Percentiles rank a stretch among this genome's conserved stretches.
phyloP scores from a whole-genome alignment of 2,888 invertebrate genomes.

The Drosophila picticornis region DNA sequence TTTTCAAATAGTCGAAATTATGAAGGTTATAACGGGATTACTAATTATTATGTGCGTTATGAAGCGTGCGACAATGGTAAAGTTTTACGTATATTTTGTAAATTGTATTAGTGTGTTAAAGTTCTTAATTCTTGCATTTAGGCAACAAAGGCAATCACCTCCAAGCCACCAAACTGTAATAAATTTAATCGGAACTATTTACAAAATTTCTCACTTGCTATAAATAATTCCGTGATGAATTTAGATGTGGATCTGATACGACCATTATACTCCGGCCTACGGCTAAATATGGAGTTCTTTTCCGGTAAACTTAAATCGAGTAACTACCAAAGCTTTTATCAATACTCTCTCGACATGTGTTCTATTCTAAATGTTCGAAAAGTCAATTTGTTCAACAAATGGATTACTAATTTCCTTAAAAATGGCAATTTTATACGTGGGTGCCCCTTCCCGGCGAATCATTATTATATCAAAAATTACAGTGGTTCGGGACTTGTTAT shows the following conservation, averaged over 20 bases:
- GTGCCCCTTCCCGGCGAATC: slow-evolving; percentile 56
- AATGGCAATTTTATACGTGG: slow-evolving; percentile 56
- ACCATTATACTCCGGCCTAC: slow-evolving; percentile 3
- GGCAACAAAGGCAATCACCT: neutral
- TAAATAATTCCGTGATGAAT: neutral
- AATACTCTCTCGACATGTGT: slow-evolving; percentile 25
- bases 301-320: slow-evolving; percentile 8
- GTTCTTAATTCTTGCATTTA: neutral
- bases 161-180: slow-evolving; percentile 8
- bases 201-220: slow-evolving; percentile 1
- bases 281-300: slow-evolving; percentile 21
- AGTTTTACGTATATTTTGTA: neutral
- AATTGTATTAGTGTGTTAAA: neutral
- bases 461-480: slow-evolving; percentile 52
- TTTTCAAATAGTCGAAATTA: neutral
- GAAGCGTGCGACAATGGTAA: slow-evolving; percentile 23
- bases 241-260: slow-evolving; percentile 13
- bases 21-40: neutral
- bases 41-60: slow-evolving; percentile 5
- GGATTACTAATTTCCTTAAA: slow-evolving; percentile 51
- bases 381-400: slow-evolving; percentile 47
- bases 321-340: slow-evolving; percentile 20
- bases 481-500: slow-evolving; percentile 26
- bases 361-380: slow-evolving; percentile 2
- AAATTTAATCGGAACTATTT: slow-evolving; percentile 11